phyloP scores from a whole-genome alignment of 2,888 invertebrate species.

The Biston betularia region DNA sequence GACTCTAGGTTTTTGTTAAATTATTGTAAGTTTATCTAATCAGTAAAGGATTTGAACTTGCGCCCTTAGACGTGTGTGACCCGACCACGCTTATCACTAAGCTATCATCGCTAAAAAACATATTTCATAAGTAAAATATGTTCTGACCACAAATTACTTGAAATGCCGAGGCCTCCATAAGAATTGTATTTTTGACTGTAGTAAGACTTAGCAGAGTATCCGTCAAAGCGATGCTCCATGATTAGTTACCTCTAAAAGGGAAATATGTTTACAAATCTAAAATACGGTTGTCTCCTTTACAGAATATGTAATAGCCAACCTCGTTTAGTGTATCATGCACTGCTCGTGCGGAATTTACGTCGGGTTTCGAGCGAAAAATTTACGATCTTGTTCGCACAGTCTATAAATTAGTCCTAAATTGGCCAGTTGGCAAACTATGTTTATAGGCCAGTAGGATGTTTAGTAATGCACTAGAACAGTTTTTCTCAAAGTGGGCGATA shows the following conservation, averaged over 20 bases:
- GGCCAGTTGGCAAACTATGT: constrained; percentile 33
- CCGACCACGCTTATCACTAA: too few relatives aligned
- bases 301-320: too few relatives aligned
- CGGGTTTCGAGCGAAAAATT: constrained; percentile 54
- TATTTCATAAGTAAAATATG: too few relatives aligned
- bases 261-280: constrained; percentile 14
- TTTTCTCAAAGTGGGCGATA: too few relatives aligned
- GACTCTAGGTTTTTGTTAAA: neutral
- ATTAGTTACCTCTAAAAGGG: neutral
- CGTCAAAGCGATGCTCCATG: neutral
- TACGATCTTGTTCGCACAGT: constrained; percentile 48
- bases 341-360: constrained; percentile 55
- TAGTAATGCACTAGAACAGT: constrained; percentile 20
- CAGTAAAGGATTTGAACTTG: too few relatives aligned
- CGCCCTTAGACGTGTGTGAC: too few relatives aligned
- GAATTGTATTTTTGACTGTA: too few relatives aligned
- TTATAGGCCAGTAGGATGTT: constrained; percentile 24
- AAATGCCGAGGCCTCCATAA: too few relatives aligned
- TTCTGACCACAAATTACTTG: too few relatives aligned
- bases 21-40: too few relatives aligned
- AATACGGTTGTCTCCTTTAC: constrained; percentile 10
- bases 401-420: constrained; percentile 48
- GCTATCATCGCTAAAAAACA: too few relatives aligned
- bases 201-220: neutral
- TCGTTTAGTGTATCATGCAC: constrained; percentile 42